Base-by-base conservation (phyloP, 2,113 vertebrate genomes). In the Bambusicola thoracicus region DNA sequence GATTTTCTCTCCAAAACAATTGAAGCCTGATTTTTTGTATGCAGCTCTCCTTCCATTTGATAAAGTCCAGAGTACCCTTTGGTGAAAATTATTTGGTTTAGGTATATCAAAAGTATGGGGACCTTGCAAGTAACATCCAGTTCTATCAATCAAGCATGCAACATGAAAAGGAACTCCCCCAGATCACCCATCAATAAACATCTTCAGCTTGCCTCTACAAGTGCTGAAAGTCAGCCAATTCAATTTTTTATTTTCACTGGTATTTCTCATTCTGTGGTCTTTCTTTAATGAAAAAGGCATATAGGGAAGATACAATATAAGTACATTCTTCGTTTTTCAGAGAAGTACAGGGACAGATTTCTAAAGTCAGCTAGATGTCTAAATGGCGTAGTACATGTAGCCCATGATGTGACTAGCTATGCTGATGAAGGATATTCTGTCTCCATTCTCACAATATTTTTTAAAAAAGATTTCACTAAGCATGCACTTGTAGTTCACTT, bases 11-110 rank as follows among this genome's bases (percentile, higher is more conserved):
- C 89, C 78, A 62, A 92, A 84, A 8, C 44, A 89, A 81, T 63
- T 85, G 87, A 94, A 95, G 83, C 77, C 86, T 95, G 83, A 81
- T 90, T 68, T 83, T 89, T 77, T 67, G 48, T 43, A 43, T 19
- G 81, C 66, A 36, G 4, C 5, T 84, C n/a, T 44, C 18, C n/a
- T 86, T 81, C 27, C 61, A 75, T 36, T 44, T 61, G 63, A 36
- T 63, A 40, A 70, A 88, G 32, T 78, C 81, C 20, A 61, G 38
- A 87, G 59, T 6, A 16, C 24, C 3, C 41, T 81, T 84, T 38
- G 20, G 27, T 72, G 34, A 18, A 91, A 90, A 76, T 49, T 2
- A 61, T 80, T 89, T 82, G 18, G 48, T 32, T 83, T 88, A 16
- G 14, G 85, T 85, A 80, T 90, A 87, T 3, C 75, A 74, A n/a